phyloP scores from a whole-genome alignment of 1,140 invertebrate genomes.

The Apolygus lucorum region DNA sequence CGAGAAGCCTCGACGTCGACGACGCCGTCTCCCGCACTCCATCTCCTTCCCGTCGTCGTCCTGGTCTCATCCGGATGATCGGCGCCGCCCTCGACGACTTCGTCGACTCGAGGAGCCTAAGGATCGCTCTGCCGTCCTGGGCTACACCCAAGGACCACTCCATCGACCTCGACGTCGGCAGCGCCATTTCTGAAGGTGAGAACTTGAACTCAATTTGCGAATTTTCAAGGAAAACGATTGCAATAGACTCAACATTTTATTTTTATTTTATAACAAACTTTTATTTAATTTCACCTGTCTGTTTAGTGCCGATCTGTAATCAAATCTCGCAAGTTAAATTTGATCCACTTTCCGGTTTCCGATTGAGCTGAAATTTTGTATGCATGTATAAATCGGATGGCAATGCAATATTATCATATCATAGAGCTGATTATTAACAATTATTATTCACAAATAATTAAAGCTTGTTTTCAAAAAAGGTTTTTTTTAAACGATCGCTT shows the following conservation, averaged over 20 bases:
- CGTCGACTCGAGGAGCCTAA: constrained; percentile 6
- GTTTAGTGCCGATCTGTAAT: too few species aligned
- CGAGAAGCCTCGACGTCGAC: not conserved
- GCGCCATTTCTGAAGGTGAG: constrained; percentile 11
- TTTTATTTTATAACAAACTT: not conserved
- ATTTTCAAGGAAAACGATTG: too few species aligned
- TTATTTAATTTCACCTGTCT: not conserved
- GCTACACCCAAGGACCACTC: not conserved
- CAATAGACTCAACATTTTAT: too few species aligned
- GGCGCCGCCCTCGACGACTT: constrained; percentile 20
- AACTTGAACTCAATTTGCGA: too few species aligned
- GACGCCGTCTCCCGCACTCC: not conserved
- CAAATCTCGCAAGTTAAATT: too few species aligned
- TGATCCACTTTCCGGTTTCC: not conserved
- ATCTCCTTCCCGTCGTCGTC: not conserved
- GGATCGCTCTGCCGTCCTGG: constrained; percentile 20
- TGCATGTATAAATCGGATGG: too few species aligned
- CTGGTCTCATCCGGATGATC: not conserved
- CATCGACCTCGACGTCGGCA: constrained; percentile 10
- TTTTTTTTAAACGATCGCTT: too few species aligned
- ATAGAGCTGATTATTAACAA: too few species aligned
- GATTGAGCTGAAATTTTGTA: not conserved
- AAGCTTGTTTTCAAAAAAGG: too few species aligned
- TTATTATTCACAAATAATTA: too few species aligned
- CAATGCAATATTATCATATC: too few species aligned